Conservation (phyloP, 1,140 invertebrate species). For the Penaeus vannamei region DNA sequence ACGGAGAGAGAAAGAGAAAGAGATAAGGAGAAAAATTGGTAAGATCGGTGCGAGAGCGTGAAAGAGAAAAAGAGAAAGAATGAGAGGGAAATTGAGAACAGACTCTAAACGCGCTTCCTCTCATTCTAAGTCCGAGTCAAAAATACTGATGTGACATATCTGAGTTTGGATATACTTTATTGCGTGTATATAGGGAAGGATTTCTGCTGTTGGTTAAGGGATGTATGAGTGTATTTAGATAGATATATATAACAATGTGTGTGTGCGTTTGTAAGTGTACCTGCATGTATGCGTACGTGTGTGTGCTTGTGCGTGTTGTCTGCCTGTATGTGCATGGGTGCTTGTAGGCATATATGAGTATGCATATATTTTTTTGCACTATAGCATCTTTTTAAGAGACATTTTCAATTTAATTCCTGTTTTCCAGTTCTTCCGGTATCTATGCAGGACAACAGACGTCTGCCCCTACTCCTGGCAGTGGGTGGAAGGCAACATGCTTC, state of each 20-base stretch:
- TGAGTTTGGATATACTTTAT: neutral
- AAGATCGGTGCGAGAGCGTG: neutral
- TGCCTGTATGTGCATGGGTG: too few species aligned
- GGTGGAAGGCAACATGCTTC: conserved; percentile 38
- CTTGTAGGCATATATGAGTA: too few species aligned
- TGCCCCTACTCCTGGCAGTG: conserved; percentile 52
- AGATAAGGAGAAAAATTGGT: neutral
- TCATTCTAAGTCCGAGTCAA: neutral
- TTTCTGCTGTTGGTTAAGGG: neutral
- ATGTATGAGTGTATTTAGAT: neutral
- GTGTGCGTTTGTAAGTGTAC: too few species aligned
- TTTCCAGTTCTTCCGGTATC: conserved; percentile 31
- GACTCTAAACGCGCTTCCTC: too few species aligned
- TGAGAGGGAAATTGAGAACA: neutral
- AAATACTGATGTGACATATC: neutral
- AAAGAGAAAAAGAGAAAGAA: conserved; percentile 7
- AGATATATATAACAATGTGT: too few species aligned
- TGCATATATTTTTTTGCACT: too few species aligned
- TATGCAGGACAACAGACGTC: conserved; percentile 45
- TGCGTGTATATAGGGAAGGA: neutral
- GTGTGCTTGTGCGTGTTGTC: too few species aligned
- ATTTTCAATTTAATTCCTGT: neutral
- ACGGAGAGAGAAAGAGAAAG: too few species aligned
- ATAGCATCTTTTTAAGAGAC: neutral
- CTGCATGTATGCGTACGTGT: too few species aligned